phyloP scores from a whole-genome alignment of 1,140 invertebrate species.

The Leptinotarsa undecemlineata region DNA sequence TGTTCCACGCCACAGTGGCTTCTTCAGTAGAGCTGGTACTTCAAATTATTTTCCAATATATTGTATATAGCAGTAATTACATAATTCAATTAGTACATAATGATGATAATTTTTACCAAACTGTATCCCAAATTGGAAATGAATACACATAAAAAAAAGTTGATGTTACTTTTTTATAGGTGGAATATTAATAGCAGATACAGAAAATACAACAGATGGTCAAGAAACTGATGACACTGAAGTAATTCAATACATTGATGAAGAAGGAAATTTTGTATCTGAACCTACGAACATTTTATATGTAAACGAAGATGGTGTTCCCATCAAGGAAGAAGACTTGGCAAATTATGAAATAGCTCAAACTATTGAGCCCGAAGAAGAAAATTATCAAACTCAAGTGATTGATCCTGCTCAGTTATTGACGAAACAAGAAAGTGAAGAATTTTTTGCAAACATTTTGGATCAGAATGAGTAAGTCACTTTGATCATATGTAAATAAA shows the following conservation, averaged over 20 bases:
- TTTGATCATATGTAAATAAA: background rate
- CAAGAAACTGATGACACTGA: slow-evolving; percentile 18
- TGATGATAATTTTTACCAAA: too few species aligned
- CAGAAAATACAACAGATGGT: slow-evolving; percentile 10
- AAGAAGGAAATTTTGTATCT: slow-evolving; percentile 16
- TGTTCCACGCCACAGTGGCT: too few species aligned
- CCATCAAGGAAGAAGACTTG: slow-evolving; percentile 23
- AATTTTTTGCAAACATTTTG: background rate
- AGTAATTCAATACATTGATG: slow-evolving; percentile 32
- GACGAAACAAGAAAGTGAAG: slow-evolving; percentile 17
- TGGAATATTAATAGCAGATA: slow-evolving; percentile 27
- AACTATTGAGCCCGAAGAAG: background rate
- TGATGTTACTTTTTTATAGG: slow-evolving; percentile 10
- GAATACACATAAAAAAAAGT: too few species aligned
- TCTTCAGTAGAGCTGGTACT: too few species aligned
- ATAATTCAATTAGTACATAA: too few species aligned
- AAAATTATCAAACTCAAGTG: slow-evolving; percentile 25
- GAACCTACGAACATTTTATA: slow-evolving; percentile 13
- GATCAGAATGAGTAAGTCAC: slow-evolving; percentile 25
- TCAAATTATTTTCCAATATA: too few species aligned
- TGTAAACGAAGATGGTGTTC: slow-evolving; percentile 24
- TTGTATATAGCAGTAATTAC: too few species aligned
- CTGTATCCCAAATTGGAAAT: too few species aligned
- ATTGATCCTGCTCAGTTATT: slow-evolving; percentile 31
- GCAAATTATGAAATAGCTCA: slow-evolving; percentile 36